Conservation (phyloP, 2,888 invertebrate species). For the Sthenelais limicola region DNA sequence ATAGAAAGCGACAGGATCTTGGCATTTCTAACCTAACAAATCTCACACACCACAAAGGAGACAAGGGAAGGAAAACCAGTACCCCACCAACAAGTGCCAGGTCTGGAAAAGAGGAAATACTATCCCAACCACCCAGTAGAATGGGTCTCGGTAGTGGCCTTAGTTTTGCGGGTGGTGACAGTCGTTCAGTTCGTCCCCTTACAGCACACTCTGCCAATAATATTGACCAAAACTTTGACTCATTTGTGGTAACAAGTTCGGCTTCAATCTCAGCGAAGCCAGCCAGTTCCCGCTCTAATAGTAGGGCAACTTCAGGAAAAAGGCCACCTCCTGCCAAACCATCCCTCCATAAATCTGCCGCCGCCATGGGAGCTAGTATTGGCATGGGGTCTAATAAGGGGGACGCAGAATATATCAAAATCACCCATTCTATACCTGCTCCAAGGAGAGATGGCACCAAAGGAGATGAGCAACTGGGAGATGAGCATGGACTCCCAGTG, state of each 20-base stretch:
- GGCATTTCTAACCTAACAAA: constrained; percentile 10
- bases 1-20: constrained; percentile 10
- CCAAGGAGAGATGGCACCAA: constrained; percentile 27
- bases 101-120: constrained; percentile 18
- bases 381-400: constrained; percentile 43
- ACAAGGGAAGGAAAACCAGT: background rate
- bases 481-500: background rate
- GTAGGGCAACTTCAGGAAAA: constrained; percentile 40
- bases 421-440: constrained; percentile 59
- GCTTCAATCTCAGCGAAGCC: constrained; percentile 4
- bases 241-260: constrained; percentile 19
- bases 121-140: constrained; percentile 21
- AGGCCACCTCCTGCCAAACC: constrained; percentile 46
- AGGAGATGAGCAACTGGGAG: background rate
- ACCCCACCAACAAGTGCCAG: constrained; percentile 18
- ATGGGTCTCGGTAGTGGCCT: background rate
- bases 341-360: constrained; percentile 34
- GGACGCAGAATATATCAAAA: constrained; percentile 59
- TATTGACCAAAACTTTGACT: constrained; percentile 32
- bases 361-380: constrained; percentile 43
- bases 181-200: constrained; percentile 10
- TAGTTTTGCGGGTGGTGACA: background rate
- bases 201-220: constrained; percentile 17
- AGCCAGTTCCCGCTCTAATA: constrained; percentile 42
- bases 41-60: background rate